These are phyloP conservation scores for Calliopsis andreniformis DNA, from an alignment of 1,140 invertebrate species.

Conservation along the genomic window DNA sequence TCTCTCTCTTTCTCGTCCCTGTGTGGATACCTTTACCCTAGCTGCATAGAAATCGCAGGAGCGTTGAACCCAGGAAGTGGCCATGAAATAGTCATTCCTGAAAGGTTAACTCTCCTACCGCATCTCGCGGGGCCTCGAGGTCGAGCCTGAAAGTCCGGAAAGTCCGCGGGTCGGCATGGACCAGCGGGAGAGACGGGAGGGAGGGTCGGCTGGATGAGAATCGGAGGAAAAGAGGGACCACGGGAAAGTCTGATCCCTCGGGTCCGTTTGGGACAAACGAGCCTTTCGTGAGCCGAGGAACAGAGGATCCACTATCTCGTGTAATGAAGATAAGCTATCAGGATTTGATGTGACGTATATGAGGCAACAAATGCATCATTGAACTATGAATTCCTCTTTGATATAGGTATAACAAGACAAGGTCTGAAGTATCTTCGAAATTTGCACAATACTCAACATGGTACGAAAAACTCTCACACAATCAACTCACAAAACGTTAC, in stretches of 20 bases:
- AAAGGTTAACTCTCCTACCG: slow-evolving; percentile 76
- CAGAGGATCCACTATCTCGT: not conserved
- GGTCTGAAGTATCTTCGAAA: no score
- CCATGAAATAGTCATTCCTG: slow-evolving; percentile 79
- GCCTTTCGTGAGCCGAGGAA: not conserved
- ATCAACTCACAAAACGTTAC: no score
- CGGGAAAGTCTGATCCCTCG: slow-evolving; percentile 22
- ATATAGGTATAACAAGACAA: no score
- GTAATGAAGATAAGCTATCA: no score
- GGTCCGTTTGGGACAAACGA: slow-evolving; percentile 4
- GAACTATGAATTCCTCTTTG: no score
- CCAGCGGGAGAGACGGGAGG: slow-evolving; percentile 54
- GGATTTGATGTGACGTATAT: no score
- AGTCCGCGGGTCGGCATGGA: slow-evolving; percentile 55
- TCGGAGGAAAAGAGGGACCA: slow-evolving; percentile 7
- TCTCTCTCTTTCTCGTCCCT: slow-evolving; percentile 3
- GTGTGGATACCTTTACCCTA: slow-evolving; percentile 56
- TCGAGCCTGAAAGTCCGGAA: slow-evolving; percentile 68
- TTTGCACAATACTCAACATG: no score
- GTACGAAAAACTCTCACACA: no score
- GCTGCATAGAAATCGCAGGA: slow-evolving; percentile 76
- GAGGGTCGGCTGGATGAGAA: slow-evolving; percentile 43
- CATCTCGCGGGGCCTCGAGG: slow-evolving; percentile 67
- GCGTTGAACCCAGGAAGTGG: slow-evolving; percentile 80
- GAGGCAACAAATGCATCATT: no score